Conservation (phyloP, 2,113 vertebrate genomes). For the Australoheros scitulus region DNA sequence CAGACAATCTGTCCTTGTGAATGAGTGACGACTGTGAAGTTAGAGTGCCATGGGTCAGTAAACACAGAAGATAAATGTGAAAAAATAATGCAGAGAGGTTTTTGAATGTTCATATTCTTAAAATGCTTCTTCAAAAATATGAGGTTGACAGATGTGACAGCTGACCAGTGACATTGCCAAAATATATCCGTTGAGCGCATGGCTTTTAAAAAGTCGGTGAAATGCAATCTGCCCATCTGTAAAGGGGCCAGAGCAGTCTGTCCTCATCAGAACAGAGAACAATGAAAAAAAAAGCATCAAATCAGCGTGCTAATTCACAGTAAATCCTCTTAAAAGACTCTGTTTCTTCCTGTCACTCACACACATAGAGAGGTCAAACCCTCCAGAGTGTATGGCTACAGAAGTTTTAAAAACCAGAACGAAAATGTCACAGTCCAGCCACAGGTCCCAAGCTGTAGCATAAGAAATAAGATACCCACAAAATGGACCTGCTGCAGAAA, state of each 20-base stretch:
- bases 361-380: constrained; percentile 64
- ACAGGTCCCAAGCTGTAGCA: constrained; percentile 40
- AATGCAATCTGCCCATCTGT: constrained; percentile 65
- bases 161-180: constrained; percentile 42
- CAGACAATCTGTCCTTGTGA: neutral
- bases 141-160: constrained; percentile 52
- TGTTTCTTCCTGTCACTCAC: constrained; percentile 71
- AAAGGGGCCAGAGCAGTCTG: constrained; percentile 31
- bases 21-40: neutral
- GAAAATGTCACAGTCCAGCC: constrained; percentile 65
- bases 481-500: constrained; percentile 44
- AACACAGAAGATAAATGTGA: neutral
- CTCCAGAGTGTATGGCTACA: constrained; percentile 53
- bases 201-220: constrained; percentile 52
- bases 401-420: constrained; percentile 71
- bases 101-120: constrained; percentile 2
- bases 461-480: constrained; percentile 69
- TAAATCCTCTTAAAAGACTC: constrained; percentile 77
- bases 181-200: constrained; percentile 32
- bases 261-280: constrained; percentile 31
- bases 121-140: constrained; percentile 40
- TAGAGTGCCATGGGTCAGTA: neutral
- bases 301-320: constrained; percentile 73
- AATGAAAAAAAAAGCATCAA: constrained; percentile 65
- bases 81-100: constrained; percentile 14